Evolutionary conservation across 2,113 vertebrate species (phyloP).

Genomic region (Diphyllodes magnificus): DNA sequence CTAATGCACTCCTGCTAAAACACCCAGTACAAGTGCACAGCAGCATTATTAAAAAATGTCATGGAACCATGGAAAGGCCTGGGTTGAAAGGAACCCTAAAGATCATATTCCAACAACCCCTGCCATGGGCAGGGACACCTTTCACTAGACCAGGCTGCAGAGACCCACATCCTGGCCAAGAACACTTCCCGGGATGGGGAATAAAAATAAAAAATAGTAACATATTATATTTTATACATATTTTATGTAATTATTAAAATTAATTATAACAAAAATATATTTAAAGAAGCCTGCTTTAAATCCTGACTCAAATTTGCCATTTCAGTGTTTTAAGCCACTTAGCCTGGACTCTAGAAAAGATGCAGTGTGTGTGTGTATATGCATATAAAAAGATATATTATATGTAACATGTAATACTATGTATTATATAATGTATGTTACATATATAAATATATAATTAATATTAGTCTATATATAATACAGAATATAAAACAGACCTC

Average conservation of each 20-base stretch:
- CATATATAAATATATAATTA: background rate
- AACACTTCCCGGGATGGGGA: background rate
- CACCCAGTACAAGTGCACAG: background rate
- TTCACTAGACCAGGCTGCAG: background rate
- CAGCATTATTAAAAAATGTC: background rate
- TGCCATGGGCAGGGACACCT: background rate
- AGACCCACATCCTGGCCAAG: background rate
- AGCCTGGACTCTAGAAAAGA: background rate
- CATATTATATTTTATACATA: background rate
- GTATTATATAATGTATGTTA: background rate
- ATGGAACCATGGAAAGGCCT: background rate
- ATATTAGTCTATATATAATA: background rate
- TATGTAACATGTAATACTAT: no score
- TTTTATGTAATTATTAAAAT: background rate
- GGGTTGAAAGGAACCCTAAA: background rate
- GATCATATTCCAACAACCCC: background rate
- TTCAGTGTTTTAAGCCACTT: background rate
- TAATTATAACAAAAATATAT: background rate
- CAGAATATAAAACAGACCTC: background rate
- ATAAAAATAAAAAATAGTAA: background rate
- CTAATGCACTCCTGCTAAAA: background rate
- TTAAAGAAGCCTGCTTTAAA: background rate
- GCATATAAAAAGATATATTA: background rate
- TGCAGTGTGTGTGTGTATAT: accelerated
- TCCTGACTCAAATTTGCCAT: background rate